Base-by-base conservation (phyloP, 2,797 vertebrate species). In the Semotilus atromaculatus region DNA sequence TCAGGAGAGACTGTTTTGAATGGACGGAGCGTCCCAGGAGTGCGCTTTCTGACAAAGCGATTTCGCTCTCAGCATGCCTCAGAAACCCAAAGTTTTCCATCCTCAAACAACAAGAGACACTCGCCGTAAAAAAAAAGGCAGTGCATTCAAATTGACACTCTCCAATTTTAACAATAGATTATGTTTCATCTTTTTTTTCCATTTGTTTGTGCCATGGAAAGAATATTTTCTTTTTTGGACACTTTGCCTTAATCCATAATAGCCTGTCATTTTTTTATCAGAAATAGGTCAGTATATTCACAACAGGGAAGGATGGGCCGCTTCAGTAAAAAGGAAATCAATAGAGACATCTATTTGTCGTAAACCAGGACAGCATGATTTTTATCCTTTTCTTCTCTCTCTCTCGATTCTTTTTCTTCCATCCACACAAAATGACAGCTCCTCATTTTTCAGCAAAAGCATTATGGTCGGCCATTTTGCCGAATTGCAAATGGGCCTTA, bases 261-360 rank as follows among this genome's bases (percentile, higher is more conserved):
- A 93, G 92, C 88, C 86, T 81, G 92, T 91, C 90, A 89, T 91
- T 86, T 88, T 91, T 26, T 89, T 86, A 89, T 89, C 87, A 92
- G 89, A 96, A 96, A 95, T 95, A 93, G 95, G 95, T 95, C 95
- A 95, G 93, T 93, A 92, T 94, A 95, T 94, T 95, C 94, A 95
- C 94, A 95, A 92, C 89, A 90, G 91, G 94, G 94, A 96, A 91
- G 89, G 92, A 95, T 94, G 94, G 94, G 93, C 92, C 91, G 92
- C 91, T 90, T 84, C 91, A 89, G 92, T 93, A 94, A 95, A 94
- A 94, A 93, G 91, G 92, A 95, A 94, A 96, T 95, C 94, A 95
- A 96, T 95, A 94, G 95, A 95, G 93, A 93, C 94, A 95, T 95
- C 94, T 95, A 95, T 96, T 96, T 95, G 94, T 95, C 93, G 90